Conservation (phyloP, 2,797 vertebrate genomes). For the Alfaro cultratus region DNA sequence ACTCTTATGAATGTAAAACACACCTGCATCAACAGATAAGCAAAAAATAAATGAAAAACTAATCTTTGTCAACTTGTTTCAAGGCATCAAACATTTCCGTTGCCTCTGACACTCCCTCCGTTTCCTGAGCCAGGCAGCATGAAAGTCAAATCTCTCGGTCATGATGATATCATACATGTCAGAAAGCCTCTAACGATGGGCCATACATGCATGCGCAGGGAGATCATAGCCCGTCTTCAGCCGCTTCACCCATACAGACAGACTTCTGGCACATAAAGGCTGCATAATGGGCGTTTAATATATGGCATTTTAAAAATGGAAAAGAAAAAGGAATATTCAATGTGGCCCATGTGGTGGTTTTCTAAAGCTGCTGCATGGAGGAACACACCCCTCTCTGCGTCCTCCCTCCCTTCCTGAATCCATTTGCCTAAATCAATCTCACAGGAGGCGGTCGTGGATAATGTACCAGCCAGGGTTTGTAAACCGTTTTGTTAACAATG, state of each 20-base stretch:
- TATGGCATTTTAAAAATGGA: constrained; percentile 77
- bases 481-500: constrained; percentile 98
- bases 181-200: constrained; percentile 68
- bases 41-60: constrained; percentile 13
- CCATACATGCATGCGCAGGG: constrained; percentile 78
- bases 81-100: constrained; percentile 44
- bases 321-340: constrained; percentile 77
- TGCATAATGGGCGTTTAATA: constrained; percentile 84
- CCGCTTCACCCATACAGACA: constrained; percentile 56
- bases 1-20: not conserved
- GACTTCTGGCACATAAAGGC: constrained; percentile 69
- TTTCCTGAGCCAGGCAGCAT: constrained; percentile 53
- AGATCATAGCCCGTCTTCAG: constrained; percentile 73
- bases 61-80: constrained; percentile 48
- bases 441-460: constrained; percentile 82
- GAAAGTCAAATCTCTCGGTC: constrained; percentile 73
- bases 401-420: constrained; percentile 72
- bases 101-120: constrained; percentile 53
- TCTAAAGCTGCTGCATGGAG: constrained; percentile 74
- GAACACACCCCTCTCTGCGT: constrained; percentile 72
- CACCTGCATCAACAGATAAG: not conserved
- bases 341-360: constrained; percentile 82
- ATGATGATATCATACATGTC: constrained; percentile 75
- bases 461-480: constrained; percentile 90
- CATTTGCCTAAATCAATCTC: constrained; percentile 85